phyloP scores from a whole-genome alignment of 1,140 invertebrate genomes.

The Lasioglossum albipes region DNA sequence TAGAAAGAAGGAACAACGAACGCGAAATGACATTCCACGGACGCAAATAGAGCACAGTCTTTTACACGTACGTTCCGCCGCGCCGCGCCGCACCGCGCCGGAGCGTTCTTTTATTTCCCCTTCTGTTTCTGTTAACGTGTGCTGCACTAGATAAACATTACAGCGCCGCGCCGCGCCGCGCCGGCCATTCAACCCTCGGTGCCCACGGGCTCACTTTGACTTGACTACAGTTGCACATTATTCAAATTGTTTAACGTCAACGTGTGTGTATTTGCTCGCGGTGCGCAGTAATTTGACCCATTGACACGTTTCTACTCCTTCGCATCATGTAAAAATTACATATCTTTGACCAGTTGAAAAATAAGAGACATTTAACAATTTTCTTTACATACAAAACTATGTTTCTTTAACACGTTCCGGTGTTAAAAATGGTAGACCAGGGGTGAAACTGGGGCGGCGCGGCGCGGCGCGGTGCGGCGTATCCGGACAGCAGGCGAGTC shows the following conservation, averaged over 20 bases:
- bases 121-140: slow-evolving; percentile 40
- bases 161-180: slow-evolving; percentile 44
- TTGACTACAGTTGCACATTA: slow-evolving; percentile 7
- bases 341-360: too few species aligned
- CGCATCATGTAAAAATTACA: too few species aligned
- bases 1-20: slow-evolving; percentile 51
- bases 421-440: too few species aligned
- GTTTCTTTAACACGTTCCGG: too few species aligned
- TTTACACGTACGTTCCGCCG: slow-evolving; percentile 40
- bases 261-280: neutral
- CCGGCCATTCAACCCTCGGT: slow-evolving; percentile 57
- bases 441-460: too few species aligned
- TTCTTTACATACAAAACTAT: too few species aligned
- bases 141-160: slow-evolving; percentile 60
- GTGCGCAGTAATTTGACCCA: too few species aligned
- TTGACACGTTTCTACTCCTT: too few species aligned
- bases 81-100: too few species aligned
- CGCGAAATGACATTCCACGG: slow-evolving; percentile 50
- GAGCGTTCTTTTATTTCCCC: slow-evolving; percentile 32
- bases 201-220: slow-evolving; percentile 10
- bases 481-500: too few species aligned
- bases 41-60: slow-evolving; percentile 60
- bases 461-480: too few species aligned
- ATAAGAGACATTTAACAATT: too few species aligned
- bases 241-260: neutral